Evolutionary conservation across 2,797 vertebrate species (phyloP).

Genomic region (Eulemur coronatus): DNA sequence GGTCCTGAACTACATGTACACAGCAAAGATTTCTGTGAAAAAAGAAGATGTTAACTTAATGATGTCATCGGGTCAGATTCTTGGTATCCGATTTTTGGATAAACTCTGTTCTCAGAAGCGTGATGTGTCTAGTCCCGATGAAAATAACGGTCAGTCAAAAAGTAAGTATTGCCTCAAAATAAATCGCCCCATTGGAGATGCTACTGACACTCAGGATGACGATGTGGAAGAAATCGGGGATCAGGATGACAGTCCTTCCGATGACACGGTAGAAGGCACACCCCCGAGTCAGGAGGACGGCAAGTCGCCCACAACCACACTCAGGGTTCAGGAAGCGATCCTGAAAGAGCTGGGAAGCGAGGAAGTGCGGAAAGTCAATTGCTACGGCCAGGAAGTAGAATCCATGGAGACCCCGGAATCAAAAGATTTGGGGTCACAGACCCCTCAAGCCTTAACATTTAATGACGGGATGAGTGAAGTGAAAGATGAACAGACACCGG

Average conservation of each 20-base stretch:
- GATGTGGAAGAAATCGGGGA: slow-evolving; percentile 93
- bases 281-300: slow-evolving; percentile 92
- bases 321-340: slow-evolving; percentile 96
- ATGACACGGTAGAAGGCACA: slow-evolving; percentile 93
- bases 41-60: slow-evolving; percentile 98
- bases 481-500: slow-evolving; percentile 94
- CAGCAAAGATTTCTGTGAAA: slow-evolving; percentile 94
- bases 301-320: slow-evolving; percentile 88
- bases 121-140: slow-evolving; percentile 93
- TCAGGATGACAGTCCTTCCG: slow-evolving; percentile 92
- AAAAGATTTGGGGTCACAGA: slow-evolving; percentile 92
- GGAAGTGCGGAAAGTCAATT: slow-evolving; percentile 96
- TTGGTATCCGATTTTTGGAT: slow-evolving; percentile 96
- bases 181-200: slow-evolving; percentile 92
- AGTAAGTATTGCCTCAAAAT: slow-evolving; percentile 96
- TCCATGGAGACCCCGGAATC: slow-evolving; percentile 92
- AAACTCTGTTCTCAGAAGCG: slow-evolving; percentile 97
- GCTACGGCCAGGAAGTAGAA: slow-evolving; percentile 96
- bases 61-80: slow-evolving; percentile 97
- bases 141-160: slow-evolving; percentile 89
- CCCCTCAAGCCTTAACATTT: slow-evolving; percentile 91
- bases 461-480: slow-evolving; percentile 93
- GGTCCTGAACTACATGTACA: slow-evolving; percentile 98
- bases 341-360: slow-evolving; percentile 95
- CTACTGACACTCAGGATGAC: slow-evolving; percentile 92